Evolutionary conservation across 1,140 invertebrate genomes (phyloP), one percentile per base, ranked within the genome.

Genomic region (Drosophila saltans): DNA sequence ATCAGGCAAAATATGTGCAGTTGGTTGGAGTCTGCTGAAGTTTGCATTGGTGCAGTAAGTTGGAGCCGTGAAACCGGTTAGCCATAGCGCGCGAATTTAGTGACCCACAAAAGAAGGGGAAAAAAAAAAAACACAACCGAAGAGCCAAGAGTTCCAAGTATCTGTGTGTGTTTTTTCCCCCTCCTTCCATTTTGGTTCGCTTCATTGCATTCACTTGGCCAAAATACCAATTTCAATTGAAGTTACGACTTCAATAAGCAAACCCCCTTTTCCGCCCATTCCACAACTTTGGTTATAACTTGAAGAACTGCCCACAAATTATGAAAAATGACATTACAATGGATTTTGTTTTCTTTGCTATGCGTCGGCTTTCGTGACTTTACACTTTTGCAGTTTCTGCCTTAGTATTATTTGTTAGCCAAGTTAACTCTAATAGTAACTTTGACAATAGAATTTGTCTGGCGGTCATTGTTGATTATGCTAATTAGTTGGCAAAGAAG

Each of bases 61-160:
- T 66, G 71, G 33, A 68, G 62, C 61, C 58, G 55, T 66, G 45
- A 74, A 86, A 86, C 83, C 84, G 83, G 83, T 88, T 86, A 68
- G 43, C 62, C 61, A 21, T 7, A 63, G 30, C 24, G 55, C 73
- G 61, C 67, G 40, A 85, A 70, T 62, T 71, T 64, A 28, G 40
- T 85, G 81, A 78, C 75, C 71, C 68, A 71, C 75, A 78, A 78
- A 78, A 43, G 30, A 36, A 36, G 4, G 28, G 0, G 4, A 30
- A 30, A 30, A 4, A 4, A 30, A 30, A 30, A 30, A 30, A 0
- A 30, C 4, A 36, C 6, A 36, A 36, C 33, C 33, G 43, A 56
- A 72, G 69, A 72, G 69, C 62, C 40, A 68, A 70, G 60, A 36
- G 33, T 36, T 36, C 3, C 33, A 36, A 36, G 28, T 30, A 30